Conservation (phyloP, 1,140 invertebrate genomes). For the Lineus longissimus region DNA sequence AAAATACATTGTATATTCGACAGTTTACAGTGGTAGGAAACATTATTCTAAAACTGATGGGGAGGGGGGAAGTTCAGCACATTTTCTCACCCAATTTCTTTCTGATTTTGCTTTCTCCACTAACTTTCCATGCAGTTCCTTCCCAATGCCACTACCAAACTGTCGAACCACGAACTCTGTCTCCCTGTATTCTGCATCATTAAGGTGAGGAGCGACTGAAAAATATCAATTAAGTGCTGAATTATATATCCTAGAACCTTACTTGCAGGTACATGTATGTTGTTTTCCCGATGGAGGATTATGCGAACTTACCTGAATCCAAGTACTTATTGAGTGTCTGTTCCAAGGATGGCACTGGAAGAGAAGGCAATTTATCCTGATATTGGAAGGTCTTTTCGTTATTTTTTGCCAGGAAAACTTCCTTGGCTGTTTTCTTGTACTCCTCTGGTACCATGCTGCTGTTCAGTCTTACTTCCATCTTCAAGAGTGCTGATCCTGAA, state of each 20-base stretch:
- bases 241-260: no score
- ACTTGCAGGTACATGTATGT: no score
- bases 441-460: no score
- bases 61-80: conserved; percentile 17
- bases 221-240: neutral
- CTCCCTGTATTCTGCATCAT: conserved; percentile 43
- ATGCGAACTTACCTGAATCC: conserved; percentile 40
- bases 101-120: conserved; percentile 34
- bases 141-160: conserved; percentile 50
- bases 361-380: conserved; percentile 35
- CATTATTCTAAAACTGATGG: no score
- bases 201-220: conserved; percentile 45
- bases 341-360: conserved; percentile 43
- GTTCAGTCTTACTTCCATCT: no score
- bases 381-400: conserved; percentile 43
- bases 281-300: neutral
- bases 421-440: no score
- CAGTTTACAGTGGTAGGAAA: no score
- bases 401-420: no score
- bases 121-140: conserved; percentile 45
- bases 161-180: conserved; percentile 47
- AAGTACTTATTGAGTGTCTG: conserved; percentile 51
- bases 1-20: no score
- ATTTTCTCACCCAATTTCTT: conserved; percentile 50
- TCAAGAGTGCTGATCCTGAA: no score